These are phyloP conservation scores for Lutraria rhynchaena DNA, from an alignment of 1,140 invertebrate genomes.

Conservation along the genomic window DNA sequence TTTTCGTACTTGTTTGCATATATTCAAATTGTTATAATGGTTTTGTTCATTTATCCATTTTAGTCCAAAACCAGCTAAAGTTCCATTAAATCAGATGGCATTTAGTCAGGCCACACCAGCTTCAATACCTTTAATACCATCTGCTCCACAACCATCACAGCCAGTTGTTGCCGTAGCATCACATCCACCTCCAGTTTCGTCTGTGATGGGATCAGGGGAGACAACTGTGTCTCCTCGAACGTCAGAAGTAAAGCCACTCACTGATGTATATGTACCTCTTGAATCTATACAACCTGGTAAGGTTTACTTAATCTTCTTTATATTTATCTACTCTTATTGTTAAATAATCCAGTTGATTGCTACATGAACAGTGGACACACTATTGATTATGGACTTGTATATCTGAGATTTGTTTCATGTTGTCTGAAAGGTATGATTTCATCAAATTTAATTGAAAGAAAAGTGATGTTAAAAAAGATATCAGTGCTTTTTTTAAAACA, in stretches of 20 bases:
- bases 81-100: conserved; percentile 88
- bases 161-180: conserved; percentile 26
- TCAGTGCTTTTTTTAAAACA: neutral
- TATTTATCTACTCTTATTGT: too few relatives aligned
- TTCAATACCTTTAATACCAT: conserved; percentile 5
- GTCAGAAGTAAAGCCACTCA: conserved; percentile 82
- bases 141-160: conserved; percentile 14
- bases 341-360: too few relatives aligned
- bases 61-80: conserved; percentile 85
- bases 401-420: too few relatives aligned
- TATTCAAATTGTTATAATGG: too few relatives aligned
- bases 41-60: conserved; percentile 69
- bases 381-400: too few relatives aligned
- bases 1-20: too few relatives aligned
- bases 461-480: too few relatives aligned
- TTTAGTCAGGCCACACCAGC: conserved; percentile 61
- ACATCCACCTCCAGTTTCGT: conserved; percentile 37
- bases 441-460: too few relatives aligned
- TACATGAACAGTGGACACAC: too few relatives aligned
- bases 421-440: too few relatives aligned
- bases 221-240: conserved; percentile 47
- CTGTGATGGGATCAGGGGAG: conserved; percentile 40
- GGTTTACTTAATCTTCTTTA: too few relatives aligned
- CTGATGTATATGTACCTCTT: conserved; percentile 89
- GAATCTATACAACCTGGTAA: conserved; percentile 89